Percentiles rank a stretch among this genome's conserved stretches.
These are phyloP conservation scores for Torymus auratus DNA, from an alignment of 2,888 invertebrate genomes.

Conservation along the genomic window DNA sequence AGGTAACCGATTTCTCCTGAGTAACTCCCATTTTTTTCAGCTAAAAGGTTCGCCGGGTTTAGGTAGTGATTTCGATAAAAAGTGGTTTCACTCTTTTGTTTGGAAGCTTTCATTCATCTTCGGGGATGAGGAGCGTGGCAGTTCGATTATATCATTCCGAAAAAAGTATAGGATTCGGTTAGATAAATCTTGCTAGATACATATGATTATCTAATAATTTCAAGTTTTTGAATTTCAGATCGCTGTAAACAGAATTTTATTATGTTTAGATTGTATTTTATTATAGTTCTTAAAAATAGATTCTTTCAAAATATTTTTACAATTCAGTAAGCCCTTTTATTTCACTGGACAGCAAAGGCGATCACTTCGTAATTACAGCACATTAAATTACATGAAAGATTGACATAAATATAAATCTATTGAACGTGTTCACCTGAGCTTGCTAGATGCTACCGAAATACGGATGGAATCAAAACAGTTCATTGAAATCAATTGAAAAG, in stretches of 20 bases:
- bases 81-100: constrained; percentile 30
- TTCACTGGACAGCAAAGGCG: too few relatives aligned
- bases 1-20: constrained; percentile 27
- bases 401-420: background rate
- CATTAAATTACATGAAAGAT: constrained; percentile 21
- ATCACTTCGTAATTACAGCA: background rate
- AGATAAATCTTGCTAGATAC: too few relatives aligned
- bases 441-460: too few relatives aligned
- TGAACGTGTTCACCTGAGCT: too few relatives aligned
- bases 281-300: too few relatives aligned
- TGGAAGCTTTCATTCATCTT: constrained; percentile 8
- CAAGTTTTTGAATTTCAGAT: too few relatives aligned
- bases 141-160: background rate
- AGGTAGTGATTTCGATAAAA: constrained; percentile 41
- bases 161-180: background rate
- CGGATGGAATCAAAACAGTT: background rate
- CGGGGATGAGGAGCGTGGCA: too few relatives aligned
- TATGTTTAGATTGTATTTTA: too few relatives aligned
- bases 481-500: background rate
- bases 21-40: constrained; percentile 9
- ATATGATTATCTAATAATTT: too few relatives aligned
- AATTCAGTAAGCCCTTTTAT: too few relatives aligned
- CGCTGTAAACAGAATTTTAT: too few relatives aligned
- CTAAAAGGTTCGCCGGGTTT: background rate
- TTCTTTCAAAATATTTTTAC: too few relatives aligned